These are phyloP conservation scores for Chunga burmeisteri DNA, from an alignment of 2,113 vertebrate species.

Conservation along the genomic window DNA sequence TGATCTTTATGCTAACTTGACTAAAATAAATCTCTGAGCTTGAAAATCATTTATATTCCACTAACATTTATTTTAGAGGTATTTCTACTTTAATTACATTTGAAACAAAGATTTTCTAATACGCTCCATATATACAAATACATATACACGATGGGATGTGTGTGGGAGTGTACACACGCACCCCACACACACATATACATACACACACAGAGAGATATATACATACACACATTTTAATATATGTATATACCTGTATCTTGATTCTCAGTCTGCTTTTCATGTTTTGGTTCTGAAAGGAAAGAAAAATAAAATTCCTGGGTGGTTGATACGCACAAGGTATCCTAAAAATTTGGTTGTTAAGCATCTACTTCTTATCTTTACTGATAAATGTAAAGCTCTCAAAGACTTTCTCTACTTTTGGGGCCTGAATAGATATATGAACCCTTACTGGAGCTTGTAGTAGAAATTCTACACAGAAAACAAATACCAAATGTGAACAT, in stretches of 20 bases:
- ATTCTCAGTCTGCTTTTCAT: not conserved
- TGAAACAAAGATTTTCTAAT: not conserved
- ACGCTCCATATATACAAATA: not conserved
- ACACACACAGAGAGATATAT: not conserved
- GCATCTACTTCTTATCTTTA: not conserved
- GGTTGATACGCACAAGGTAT: not conserved
- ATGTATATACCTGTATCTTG: constrained; percentile 6
- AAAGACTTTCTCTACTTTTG: not conserved
- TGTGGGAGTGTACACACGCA: not conserved
- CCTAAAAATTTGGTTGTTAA: not conserved
- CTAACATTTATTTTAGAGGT: not conserved
- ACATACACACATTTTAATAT: accelerated
- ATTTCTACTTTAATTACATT: not conserved
- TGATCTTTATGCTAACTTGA: not conserved
- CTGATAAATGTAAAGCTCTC: not conserved
- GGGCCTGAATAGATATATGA: not conserved
- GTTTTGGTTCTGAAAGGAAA: constrained; percentile 22
- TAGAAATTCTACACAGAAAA: not conserved
- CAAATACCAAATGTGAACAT: not conserved
- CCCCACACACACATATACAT: not conserved
- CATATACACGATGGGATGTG: not conserved
- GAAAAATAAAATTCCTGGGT: not conserved
- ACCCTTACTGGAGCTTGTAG: not conserved
- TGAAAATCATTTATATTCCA: not conserved
- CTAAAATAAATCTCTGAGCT: not conserved